Conservation (phyloP, 2,797 vertebrate genomes). For the Vultur gryphus region DNA sequence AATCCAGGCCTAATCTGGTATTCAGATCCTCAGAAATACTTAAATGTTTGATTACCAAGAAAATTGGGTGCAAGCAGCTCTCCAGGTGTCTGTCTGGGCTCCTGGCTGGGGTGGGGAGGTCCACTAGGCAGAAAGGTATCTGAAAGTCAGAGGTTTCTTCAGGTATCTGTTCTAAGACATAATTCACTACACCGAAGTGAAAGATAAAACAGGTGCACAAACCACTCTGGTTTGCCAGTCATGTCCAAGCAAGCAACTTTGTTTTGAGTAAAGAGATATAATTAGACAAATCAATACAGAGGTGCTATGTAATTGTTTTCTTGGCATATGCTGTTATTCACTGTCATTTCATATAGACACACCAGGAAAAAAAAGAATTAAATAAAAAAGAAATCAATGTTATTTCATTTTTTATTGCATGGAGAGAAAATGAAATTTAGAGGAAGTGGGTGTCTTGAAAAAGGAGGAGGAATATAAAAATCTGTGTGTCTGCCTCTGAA, state of each 20-base stretch:
- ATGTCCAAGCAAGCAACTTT: neutral
- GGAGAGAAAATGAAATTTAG: conserved; percentile 45
- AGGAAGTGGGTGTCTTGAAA: conserved; percentile 39
- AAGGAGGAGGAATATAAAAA: conserved; percentile 28
- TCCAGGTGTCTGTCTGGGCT: neutral
- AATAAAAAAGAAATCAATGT: neutral
- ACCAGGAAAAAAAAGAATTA: neutral
- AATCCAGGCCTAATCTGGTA: neutral
- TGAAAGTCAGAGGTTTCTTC: neutral
- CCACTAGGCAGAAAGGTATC: neutral
- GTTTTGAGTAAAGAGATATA: neutral
- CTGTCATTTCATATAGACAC: neutral
- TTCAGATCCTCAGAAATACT: neutral
- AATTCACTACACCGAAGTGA: neutral
- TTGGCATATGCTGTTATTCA: neutral
- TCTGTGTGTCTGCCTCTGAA: neutral
- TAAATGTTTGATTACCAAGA: neutral
- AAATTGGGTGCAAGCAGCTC: neutral
- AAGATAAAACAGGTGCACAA: neutral
- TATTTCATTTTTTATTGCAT: conserved; percentile 38
- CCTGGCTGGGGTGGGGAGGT: neutral
- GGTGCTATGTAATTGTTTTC: neutral
- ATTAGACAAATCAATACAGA: neutral
- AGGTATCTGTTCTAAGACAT: neutral
- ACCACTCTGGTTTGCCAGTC: neutral